Evolutionary conservation across 2,888 invertebrate species (phyloP), one percentile per base, ranked within the genome.

Genomic region (Pyrochroa serraticornis): DNA sequence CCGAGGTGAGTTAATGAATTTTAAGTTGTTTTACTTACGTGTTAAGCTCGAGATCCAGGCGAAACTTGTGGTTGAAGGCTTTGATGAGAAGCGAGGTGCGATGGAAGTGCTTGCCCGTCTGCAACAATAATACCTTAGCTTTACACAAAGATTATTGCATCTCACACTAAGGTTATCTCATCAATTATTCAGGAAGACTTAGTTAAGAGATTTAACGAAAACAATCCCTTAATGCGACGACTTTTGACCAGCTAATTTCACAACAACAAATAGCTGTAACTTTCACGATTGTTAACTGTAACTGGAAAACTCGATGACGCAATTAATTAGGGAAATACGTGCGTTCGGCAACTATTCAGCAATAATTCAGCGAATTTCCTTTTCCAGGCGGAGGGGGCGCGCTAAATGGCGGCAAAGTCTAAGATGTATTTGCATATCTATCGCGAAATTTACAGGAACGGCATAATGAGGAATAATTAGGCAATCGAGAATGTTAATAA

Each of bases 31-130:
- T 70, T 83, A 91, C 93, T 93, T 84, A 95, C 93, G 94, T 92
- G 83, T 95, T 95, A 84, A 95, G 90, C 87, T 95, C 94, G 82
- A 95, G 87, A 84, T 95, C 94, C 84, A 95, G 86, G 79, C 94
- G 91, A 85, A 95, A 95, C 86, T 93, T 95, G 84, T 95, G 93
- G 84, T 92, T 94, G 85, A 95, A 95, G 82, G 95, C 95, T 85
- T 95, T 95, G 85, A 95, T 95, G 84, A 95, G 90, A 81, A 95
- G 89, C 79, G 94, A 94, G 76, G 95, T 95, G 80, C 93, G 89
- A 81, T 95, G 94, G 83, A 90, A 93, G 82, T 95, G 95, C 84
- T 94, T 94, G 76, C 92, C 92, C 74, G 91, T 89, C 94, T 95
- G 89, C 66, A 89, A 87, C 82, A 84, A 83, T 75, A 74, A 56